phyloP scores from a whole-genome alignment of 2,113 vertebrate genomes.

The Rhagologus leucostigma region DNA sequence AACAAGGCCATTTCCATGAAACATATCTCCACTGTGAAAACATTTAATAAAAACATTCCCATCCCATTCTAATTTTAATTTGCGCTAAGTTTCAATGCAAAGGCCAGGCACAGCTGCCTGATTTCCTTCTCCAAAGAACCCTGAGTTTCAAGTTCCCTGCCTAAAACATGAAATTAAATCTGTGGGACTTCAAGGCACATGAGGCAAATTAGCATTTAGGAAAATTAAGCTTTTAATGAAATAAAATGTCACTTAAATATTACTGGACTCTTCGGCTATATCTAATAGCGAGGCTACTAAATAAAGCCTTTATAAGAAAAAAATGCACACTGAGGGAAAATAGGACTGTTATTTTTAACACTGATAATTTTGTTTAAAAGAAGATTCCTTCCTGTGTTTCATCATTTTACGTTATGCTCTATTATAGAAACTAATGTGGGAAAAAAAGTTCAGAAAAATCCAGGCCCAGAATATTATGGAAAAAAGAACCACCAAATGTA shows the following conservation, averaged over 20 bases:
- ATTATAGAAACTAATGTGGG: conserved; percentile 78
- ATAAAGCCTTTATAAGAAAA: conserved; percentile 55
- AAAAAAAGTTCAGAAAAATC: conserved; percentile 76
- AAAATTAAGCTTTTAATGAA: not conserved
- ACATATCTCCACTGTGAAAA: not conserved
- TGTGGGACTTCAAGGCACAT: not conserved
- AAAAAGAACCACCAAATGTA: conserved; percentile 77
- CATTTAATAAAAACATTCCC: conserved; percentile 32
- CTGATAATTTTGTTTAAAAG: conserved; percentile 77
- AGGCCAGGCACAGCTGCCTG: not conserved
- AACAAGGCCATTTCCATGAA: conserved; percentile 26
- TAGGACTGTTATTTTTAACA: conserved; percentile 78
- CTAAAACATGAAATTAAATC: not conserved
- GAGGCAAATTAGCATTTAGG: not conserved
- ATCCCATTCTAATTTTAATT: conserved; percentile 52
- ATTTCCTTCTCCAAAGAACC: not conserved
- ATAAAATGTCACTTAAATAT: not conserved
- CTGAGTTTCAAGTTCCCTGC: not conserved
- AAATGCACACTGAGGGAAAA: conserved; percentile 47
- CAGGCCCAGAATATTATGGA: conserved; percentile 76
- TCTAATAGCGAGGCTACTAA: conserved; percentile 3
- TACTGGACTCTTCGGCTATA: not conserved
- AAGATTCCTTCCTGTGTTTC: conserved; percentile 79
- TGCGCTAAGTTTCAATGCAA: not conserved
- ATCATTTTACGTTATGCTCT: conserved; percentile 73